phyloP scores from a whole-genome alignment of 2,888 invertebrate species.

The Blastobasis lacticolella region DNA sequence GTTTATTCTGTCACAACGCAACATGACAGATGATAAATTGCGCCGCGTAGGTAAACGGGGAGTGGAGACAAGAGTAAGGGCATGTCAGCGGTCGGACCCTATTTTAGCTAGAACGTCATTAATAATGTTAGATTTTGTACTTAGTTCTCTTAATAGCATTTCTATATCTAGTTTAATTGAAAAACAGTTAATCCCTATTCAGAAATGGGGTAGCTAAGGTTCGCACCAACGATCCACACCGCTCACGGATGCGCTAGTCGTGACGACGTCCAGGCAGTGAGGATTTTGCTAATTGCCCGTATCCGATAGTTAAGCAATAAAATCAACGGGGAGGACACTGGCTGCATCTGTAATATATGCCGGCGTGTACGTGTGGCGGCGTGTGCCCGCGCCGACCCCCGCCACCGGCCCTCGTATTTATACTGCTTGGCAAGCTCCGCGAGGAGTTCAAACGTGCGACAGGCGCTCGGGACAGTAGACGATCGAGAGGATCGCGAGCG shows the following conservation, averaged over 20 bases:
- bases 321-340: constrained; percentile 68
- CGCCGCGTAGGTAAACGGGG: background rate
- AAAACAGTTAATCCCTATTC: no score
- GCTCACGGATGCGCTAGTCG: constrained; percentile 21
- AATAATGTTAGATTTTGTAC: background rate
- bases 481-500: constrained; percentile 67
- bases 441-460: constrained; percentile 72
- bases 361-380: constrained; percentile 69
- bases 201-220: no score
- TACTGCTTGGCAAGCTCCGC: constrained; percentile 67
- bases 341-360: constrained; percentile 69
- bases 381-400: constrained; percentile 62
- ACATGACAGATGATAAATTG: constrained; percentile 10
- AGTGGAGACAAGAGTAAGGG: background rate
- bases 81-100: constrained; percentile 2
- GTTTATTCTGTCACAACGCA: background rate
- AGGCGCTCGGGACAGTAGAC: constrained; percentile 70
- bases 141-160: no score
- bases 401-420: constrained; percentile 72
- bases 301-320: constrained; percentile 65
- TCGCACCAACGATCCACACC: no score
- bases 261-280: constrained; percentile 42
- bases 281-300: constrained; percentile 65
- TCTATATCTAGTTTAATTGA: no score
- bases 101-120: background rate